Conservation (phyloP, 2,113 vertebrate genomes). For the Thalassarche chlororhynchos region DNA sequence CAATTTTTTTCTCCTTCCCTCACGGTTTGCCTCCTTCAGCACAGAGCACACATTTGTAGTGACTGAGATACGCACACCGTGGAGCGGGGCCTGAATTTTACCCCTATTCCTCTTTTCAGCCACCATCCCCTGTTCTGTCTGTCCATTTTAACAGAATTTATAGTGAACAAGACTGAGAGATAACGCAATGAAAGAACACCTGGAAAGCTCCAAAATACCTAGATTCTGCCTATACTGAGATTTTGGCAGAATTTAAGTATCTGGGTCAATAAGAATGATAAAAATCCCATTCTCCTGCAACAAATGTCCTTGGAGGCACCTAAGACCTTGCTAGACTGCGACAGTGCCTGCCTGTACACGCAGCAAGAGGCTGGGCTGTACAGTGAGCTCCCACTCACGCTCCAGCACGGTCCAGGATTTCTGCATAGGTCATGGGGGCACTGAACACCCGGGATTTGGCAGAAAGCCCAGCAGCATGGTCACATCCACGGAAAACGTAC, state of each 20-base stretch:
- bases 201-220: background rate
- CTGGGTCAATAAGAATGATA: background rate
- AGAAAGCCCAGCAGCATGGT: background rate
- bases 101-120: background rate
- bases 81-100: background rate
- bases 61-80: background rate
- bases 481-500: background rate
- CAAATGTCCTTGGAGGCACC: background rate
- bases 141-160: background rate
- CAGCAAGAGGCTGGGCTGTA: background rate
- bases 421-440: background rate
- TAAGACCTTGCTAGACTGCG: background rate
- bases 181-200: background rate
- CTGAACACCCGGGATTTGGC: background rate
- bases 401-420: accelerated
- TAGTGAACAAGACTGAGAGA: background rate
- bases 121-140: background rate
- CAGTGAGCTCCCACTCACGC: background rate
- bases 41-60: background rate
- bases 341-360: background rate
- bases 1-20: background rate
- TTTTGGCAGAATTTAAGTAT: background rate
- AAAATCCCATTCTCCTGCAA: background rate
- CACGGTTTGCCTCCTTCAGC: background rate
- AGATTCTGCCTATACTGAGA: background rate